A percentile compares a stretch with the other conserved stretches of the same genome.
Conservation (phyloP, 2,888 invertebrate species). For the Trissolcus japonicus region DNA sequence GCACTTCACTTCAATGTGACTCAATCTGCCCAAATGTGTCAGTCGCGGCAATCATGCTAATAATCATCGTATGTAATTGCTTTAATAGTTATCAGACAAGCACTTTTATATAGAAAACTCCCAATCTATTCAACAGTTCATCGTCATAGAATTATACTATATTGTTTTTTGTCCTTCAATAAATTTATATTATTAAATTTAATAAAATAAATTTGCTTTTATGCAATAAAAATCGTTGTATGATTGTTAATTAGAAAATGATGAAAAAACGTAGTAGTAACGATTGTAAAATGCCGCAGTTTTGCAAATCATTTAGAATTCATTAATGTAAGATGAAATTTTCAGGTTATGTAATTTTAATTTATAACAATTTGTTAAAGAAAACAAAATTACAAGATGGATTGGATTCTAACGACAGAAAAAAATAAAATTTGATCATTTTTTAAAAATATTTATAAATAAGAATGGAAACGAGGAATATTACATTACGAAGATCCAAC, state of each 20-base stretch:
- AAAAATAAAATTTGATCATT: background rate
- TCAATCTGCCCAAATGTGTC: constrained; percentile 6
- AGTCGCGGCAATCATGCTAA: constrained; percentile 8
- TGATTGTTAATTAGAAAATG: too few species aligned
- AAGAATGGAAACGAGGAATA: constrained; percentile 36
- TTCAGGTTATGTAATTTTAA: constrained; percentile 1
- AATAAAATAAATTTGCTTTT: background rate
- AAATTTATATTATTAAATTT: background rate
- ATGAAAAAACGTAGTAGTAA: background rate
- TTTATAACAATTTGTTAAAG: background rate
- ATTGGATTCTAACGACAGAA: background rate
- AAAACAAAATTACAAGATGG: background rate
- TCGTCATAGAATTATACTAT: too few species aligned
- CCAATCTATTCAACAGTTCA: background rate
- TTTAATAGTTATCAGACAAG: background rate
- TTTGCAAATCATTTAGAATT: constrained; percentile 3
- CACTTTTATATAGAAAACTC: background rate
- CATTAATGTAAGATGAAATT: background rate
- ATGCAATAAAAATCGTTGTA: background rate
- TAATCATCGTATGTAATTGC: constrained; percentile 6
- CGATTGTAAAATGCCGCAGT: background rate
- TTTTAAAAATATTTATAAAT: background rate
- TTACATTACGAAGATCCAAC: constrained; percentile 26
- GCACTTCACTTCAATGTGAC: background rate
- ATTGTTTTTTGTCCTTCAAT: background rate